Evolutionary conservation across 2,797 vertebrate species (phyloP), one percentile per base, ranked within the genome.

Genomic region (Poliocrania exsul): DNA sequence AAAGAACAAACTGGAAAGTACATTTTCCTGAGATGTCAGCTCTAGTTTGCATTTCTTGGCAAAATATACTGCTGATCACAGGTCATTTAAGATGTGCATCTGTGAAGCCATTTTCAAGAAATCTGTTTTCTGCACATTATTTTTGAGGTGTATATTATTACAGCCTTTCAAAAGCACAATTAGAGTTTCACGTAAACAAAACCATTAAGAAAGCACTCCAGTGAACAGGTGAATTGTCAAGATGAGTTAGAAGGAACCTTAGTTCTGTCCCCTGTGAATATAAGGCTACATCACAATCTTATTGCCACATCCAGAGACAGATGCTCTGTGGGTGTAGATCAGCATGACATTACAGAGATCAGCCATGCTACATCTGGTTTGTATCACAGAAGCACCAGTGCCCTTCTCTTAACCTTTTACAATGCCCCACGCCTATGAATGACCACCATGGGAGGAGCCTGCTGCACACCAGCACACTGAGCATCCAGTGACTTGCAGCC

Each of bases 221-320:
- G 38, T 2, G 5, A 92, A 25, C 37, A 86, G 51, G 53, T 35
- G 53, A 86, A 53, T 53, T 4, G 16, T 66, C 80, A 83, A n/a
- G 80, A 86, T 71, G 88, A 88, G 62, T 78, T 86, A 95, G 31
- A 78, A 29, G 19, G 24, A 93, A 72, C 58, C 61, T 90, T 75
- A 83, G 53, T 58, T 86, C 58, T 71, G 53, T 73, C 29, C 65
- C 72, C 53, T 57, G 61, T 28, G 65, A 78, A 73, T 28, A 35
- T 6, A n/a, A 56, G 60, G 54, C 61, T 88, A 71, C 0, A 0
- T 65, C 0, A 3, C 24, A 56, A 64, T n/a, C 53, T 50, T 46
- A 33, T 2, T 64, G 38, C 65, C 2, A 1, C 73, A 71, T 50
- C 35, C 66, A 65, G 81, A 80, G 38, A 38, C 85, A 91, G 89